These are phyloP conservation scores for Synodontis membranacea DNA, from an alignment of 2,113 vertebrate genomes.

Conservation along the genomic window DNA sequence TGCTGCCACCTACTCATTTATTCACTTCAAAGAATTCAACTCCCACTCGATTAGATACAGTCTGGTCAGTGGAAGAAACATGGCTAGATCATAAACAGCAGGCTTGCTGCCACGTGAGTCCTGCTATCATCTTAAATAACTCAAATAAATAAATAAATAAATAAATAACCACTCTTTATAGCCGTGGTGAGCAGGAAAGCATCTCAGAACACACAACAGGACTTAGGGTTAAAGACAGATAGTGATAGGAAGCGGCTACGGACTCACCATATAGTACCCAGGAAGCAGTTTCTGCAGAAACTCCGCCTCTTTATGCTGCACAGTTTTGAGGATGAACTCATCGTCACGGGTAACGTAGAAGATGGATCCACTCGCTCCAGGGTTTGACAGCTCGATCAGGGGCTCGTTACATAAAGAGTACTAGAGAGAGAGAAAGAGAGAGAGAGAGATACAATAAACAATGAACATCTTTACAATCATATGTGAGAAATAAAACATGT, in stretches of 20 bases:
- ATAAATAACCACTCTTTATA: not conserved
- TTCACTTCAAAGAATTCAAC: constrained; percentile 18
- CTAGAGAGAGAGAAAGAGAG: constrained; percentile 61
- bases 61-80: not conserved
- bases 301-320: constrained; percentile 96
- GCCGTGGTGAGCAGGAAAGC: not conserved
- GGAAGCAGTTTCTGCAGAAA: constrained; percentile 98
- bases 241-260: not conserved
- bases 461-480: not conserved
- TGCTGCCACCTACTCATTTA: constrained; percentile 18
- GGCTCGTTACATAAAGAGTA: constrained; percentile 96
- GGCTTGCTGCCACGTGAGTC: not conserved
- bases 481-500: not conserved
- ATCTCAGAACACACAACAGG: not conserved
- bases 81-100: constrained; percentile 3
- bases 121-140: not conserved
- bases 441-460: not conserved
- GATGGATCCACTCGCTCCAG: constrained; percentile 93
- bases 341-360: constrained; percentile 98
- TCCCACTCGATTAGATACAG: constrained; percentile 21
- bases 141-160: no score
- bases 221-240: not conserved
- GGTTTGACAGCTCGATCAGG: constrained; percentile 94
- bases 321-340: constrained; percentile 98
- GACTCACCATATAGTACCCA: constrained; percentile 94